Evolutionary conservation across 1,140 invertebrate genomes (phyloP).

Genomic region (Leptopilina clavipes): DNA sequence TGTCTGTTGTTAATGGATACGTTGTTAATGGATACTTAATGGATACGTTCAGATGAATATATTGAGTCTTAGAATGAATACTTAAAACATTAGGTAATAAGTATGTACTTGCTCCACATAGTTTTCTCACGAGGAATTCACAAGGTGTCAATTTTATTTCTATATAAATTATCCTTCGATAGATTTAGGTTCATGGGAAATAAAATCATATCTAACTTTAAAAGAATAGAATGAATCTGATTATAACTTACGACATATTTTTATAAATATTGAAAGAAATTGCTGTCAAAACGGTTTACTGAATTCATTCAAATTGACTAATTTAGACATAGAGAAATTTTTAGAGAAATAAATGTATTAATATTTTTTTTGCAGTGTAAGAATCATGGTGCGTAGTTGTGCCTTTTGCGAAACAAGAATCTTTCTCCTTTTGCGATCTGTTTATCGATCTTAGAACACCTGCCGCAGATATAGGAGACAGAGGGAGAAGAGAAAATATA

Average conservation of each 20-base stretch:
- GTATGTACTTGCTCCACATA: constrained; percentile 24
- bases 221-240: neutral
- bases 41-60: constrained; percentile 26
- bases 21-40: neutral
- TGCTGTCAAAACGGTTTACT: too few species aligned
- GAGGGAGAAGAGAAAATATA: constrained; percentile 25
- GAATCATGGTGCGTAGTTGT: constrained; percentile 42
- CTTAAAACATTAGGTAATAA: constrained; percentile 9
- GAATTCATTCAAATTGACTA: too few species aligned
- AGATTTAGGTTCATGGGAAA: constrained; percentile 4
- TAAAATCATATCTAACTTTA: neutral
- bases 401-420: constrained; percentile 44
- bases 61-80: constrained; percentile 25
- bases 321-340: too few species aligned
- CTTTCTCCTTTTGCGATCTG: constrained; percentile 51
- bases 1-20: too few species aligned
- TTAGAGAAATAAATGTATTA: too few species aligned
- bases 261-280: too few species aligned
- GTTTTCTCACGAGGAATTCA: constrained; percentile 10
- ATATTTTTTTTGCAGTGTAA: too few species aligned
- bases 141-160: constrained; percentile 24
- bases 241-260: too few species aligned
- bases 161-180: neutral
- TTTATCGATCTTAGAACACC: constrained; percentile 59
- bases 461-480: constrained; percentile 46